These are phyloP conservation scores for Meiosimyza decipiens DNA, from an alignment of 2,888 invertebrate species.

Conservation along the genomic window DNA sequence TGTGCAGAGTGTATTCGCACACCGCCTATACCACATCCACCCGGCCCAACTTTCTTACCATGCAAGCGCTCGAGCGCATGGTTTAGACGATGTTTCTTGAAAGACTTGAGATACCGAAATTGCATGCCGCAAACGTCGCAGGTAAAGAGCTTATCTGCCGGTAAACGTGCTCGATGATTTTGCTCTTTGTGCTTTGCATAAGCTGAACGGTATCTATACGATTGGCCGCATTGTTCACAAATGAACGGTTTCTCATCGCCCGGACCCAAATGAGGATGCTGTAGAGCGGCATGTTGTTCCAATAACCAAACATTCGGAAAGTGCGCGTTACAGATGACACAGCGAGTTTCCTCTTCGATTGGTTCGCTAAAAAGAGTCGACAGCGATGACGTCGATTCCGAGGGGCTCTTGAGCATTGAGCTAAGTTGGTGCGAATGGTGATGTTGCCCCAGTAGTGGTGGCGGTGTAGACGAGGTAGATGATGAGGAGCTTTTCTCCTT, in stretches of 20 bases:
- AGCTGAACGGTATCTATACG: slow-evolving; percentile 88
- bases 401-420: slow-evolving; percentile 60
- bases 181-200: slow-evolving; percentile 88
- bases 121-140: slow-evolving; percentile 95
- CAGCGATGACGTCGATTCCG: slow-evolving; percentile 53
- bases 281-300: slow-evolving; percentile 86
- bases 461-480: slow-evolving; percentile 66
- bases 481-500: slow-evolving; percentile 67
- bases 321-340: slow-evolving; percentile 85
- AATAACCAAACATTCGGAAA: slow-evolving; percentile 90
- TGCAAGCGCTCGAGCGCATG: slow-evolving; percentile 87
- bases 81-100: slow-evolving; percentile 89
- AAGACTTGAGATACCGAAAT: slow-evolving; percentile 88
- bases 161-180: slow-evolving; percentile 86
- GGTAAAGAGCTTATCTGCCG: slow-evolving; percentile 89
- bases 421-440: slow-evolving; percentile 56
- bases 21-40: slow-evolving; percentile 15
- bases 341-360: slow-evolving; percentile 71
- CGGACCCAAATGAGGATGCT: slow-evolving; percentile 76
- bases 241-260: slow-evolving; percentile 89
- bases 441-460: slow-evolving; percentile 44
- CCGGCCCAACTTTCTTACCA: slow-evolving; percentile 70
- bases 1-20: slow-evolving; percentile 22
- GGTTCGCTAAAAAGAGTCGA: slow-evolving; percentile 62
- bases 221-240: slow-evolving; percentile 91